Conservation (phyloP, 2,113 vertebrate species). For the Hepsetus odoe region DNA sequence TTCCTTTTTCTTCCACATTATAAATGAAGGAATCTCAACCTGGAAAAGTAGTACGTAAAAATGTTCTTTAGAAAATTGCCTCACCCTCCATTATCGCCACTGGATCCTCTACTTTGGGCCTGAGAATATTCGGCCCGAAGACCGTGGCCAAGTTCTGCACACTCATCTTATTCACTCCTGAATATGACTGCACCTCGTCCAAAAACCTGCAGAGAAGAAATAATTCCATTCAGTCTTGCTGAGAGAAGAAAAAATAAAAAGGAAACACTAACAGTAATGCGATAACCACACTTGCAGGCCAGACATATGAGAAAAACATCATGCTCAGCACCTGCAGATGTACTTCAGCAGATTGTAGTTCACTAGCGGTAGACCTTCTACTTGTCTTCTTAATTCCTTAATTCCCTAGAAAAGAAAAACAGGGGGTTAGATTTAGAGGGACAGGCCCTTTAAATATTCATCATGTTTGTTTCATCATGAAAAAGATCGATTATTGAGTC, state of each 20-base stretch:
- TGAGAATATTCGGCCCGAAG: slow-evolving; percentile 94
- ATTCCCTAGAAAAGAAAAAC: slow-evolving; percentile 78
- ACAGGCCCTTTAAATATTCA: no score
- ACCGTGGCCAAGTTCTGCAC: slow-evolving; percentile 96
- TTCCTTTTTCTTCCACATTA: no score
- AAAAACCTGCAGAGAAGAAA: slow-evolving; percentile 81
- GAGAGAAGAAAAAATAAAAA: not conserved
- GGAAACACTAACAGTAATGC: not conserved
- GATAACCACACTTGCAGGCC: not conserved
- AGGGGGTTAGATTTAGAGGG: not conserved
- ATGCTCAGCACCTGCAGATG: slow-evolving; percentile 87
- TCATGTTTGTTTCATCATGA: no score
- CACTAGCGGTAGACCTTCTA: slow-evolving; percentile 88
- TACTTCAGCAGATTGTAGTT: slow-evolving; percentile 97
- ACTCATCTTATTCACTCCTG: slow-evolving; percentile 98
- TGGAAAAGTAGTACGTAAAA: no score
- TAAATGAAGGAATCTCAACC: no score
- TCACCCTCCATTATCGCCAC: slow-evolving; percentile 96
- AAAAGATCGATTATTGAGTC: no score
- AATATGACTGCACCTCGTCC: slow-evolving; percentile 96
- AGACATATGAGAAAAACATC: not conserved
- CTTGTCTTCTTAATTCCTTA: slow-evolving; percentile 86
- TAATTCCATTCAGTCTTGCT: not conserved
- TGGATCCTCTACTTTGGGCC: slow-evolving; percentile 94
- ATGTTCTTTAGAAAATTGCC: not conserved